Conservation (phyloP, 2,113 vertebrate genomes). For the Microtus pennsylvanicus region DNA sequence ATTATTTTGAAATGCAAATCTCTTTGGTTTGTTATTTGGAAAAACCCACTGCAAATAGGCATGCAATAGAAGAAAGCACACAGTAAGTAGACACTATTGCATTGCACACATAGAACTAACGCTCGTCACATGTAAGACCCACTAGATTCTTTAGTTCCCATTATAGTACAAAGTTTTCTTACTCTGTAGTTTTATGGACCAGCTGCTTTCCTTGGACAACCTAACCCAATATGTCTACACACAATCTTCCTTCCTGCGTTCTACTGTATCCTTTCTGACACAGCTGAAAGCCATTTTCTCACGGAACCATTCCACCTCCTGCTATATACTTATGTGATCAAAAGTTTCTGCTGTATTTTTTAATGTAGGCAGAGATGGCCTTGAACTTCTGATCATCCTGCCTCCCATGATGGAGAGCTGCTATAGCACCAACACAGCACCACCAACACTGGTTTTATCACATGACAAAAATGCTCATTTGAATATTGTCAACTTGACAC, state of each 20-base stretch:
- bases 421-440: neutral
- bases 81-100: neutral
- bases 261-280: neutral
- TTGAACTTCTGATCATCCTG: neutral
- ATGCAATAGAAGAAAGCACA: neutral
- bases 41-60: neutral
- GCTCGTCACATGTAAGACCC: neutral
- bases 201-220: neutral
- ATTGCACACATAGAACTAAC: neutral
- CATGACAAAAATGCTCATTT: neutral
- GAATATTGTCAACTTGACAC: neutral
- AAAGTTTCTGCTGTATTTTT: neutral
- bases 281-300: neutral
- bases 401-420: neutral
- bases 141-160: neutral
- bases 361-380: neutral
- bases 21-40: neutral
- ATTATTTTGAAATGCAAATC: conserved; percentile 45
- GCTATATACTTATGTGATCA: neutral
- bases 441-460: neutral
- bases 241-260: neutral
- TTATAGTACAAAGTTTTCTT: neutral
- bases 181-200: neutral
- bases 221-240: neutral
- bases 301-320: neutral